phyloP scores from a whole-genome alignment of 2,113 vertebrate genomes.

The Henicopernis longicauda region DNA sequence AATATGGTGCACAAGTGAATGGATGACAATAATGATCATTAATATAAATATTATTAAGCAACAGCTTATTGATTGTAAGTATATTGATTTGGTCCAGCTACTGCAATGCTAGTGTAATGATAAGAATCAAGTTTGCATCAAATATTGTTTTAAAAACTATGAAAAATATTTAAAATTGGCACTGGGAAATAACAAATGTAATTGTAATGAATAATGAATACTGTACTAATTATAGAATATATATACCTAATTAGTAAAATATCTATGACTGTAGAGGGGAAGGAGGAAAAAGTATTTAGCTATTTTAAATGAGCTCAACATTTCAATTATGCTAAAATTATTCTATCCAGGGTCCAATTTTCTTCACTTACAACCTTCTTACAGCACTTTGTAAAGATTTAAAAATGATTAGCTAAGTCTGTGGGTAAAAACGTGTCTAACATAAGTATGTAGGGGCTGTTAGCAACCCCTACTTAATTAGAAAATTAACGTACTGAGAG shows the following conservation, averaged over 20 bases:
- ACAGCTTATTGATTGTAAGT: background rate
- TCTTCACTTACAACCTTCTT: background rate
- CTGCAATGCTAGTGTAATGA: background rate
- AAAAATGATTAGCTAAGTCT: background rate
- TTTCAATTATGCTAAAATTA: conserved; percentile 8
- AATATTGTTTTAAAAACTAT: background rate
- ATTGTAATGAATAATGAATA: background rate
- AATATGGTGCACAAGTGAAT: background rate
- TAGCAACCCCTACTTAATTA: background rate
- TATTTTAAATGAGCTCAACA: background rate
- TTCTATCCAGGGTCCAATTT: background rate
- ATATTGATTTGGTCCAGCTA: background rate
- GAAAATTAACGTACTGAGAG: background rate
- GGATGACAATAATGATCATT: background rate
- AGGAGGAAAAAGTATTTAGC: background rate
- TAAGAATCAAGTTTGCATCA: background rate
- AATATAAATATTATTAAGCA: background rate
- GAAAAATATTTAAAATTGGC: background rate
- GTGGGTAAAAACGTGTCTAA: background rate
- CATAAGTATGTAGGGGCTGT: background rate
- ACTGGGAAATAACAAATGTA: background rate
- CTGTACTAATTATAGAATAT: background rate
- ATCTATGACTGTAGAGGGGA: background rate
- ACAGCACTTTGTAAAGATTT: background rate
- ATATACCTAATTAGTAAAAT: background rate